phyloP scores from a whole-genome alignment of 64 coral and sea anemone genomes.

The Montipora foliosa region DNA sequence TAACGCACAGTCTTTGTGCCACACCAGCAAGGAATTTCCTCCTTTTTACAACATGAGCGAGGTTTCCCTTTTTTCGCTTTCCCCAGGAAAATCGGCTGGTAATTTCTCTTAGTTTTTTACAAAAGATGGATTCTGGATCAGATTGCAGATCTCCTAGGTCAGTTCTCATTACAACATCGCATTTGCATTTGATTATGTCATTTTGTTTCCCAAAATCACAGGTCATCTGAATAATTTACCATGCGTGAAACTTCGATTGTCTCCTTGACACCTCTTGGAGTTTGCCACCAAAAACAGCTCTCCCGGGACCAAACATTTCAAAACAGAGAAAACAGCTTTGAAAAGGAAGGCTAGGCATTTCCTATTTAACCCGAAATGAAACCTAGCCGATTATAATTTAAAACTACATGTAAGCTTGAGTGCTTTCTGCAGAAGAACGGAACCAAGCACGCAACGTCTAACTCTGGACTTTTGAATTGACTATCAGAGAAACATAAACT shows the following conservation, averaged over 20 bases:
- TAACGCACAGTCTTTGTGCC: constrained; percentile 45
- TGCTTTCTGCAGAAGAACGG: background rate
- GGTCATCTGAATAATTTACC: constrained; percentile 62
- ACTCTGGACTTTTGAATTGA: background rate
- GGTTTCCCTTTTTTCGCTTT: constrained; percentile 20
- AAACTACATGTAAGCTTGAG: background rate
- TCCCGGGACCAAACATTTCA: constrained; percentile 19
- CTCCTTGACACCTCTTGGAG: constrained; percentile 49
- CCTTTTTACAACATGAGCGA: constrained; percentile 40
- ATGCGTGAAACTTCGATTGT: constrained; percentile 44
- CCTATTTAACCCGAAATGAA: background rate
- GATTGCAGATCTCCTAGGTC: constrained; percentile 62
- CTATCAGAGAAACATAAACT: background rate
- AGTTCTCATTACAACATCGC: constrained; percentile 55
- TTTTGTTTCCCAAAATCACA: constrained; percentile 51
- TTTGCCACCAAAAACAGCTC: constrained; percentile 1
- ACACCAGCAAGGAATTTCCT: background rate
- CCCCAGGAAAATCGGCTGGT: constrained; percentile 33
- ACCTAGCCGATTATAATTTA: background rate
- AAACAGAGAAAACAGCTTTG: background rate
- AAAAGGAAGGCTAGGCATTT: background rate
- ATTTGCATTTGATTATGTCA: constrained; percentile 67
- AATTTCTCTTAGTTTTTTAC: constrained; percentile 42
- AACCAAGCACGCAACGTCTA: background rate
- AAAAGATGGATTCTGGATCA: constrained; percentile 33